Base-by-base conservation (phyloP, 2,797 vertebrate genomes). In the Poecile montanus region DNA sequence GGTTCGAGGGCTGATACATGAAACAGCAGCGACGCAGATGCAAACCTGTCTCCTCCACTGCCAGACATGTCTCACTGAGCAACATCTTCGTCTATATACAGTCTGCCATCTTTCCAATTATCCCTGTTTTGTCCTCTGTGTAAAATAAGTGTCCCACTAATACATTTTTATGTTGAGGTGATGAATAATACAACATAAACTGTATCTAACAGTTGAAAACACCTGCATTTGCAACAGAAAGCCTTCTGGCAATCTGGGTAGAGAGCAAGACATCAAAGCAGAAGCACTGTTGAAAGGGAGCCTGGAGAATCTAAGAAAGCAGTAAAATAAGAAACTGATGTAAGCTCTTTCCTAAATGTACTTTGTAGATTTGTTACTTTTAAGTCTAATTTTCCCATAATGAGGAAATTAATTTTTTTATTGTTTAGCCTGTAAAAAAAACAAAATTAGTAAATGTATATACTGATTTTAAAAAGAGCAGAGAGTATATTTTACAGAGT, bases 141-240 rank as follows among this genome's bases (percentile, higher is more conserved):
- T 89, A 83, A 96, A 94, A 16, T 78, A 94, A 88, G 34, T 50
- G 60, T 81, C 70, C 73, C 76, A 34, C 54, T 94, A 93, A 88
- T 93, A 84, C 17, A n/a, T 67, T 92, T 89, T 85, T 63, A 93
- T 72, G 63, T 67, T 57, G 66, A 84, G 57, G 44, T 87, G 51
- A 75, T 95, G 79, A 95, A 95, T 96, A 95, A 91, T 89, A 87
- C 61, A 95, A 88, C 87, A 91, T 45, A 84, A 40, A 50, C 71
- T 85, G 8, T 74, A 65, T 80, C 71, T 87, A 85, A 58, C 53
- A 65, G 47, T 27, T 74, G 70, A 91, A 89, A 92, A 95, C 91
- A 91, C 58, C 83, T 93, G 88, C 91, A 88, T 91, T 95, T 95
- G 67, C 94, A 94, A 91, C 45, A 79, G 74, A 93, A 95, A 95